Evolutionary conservation across 1,140 invertebrate species (phyloP), one percentile per base, ranked within the genome.

Genomic region (Calephelis nemesis): DNA sequence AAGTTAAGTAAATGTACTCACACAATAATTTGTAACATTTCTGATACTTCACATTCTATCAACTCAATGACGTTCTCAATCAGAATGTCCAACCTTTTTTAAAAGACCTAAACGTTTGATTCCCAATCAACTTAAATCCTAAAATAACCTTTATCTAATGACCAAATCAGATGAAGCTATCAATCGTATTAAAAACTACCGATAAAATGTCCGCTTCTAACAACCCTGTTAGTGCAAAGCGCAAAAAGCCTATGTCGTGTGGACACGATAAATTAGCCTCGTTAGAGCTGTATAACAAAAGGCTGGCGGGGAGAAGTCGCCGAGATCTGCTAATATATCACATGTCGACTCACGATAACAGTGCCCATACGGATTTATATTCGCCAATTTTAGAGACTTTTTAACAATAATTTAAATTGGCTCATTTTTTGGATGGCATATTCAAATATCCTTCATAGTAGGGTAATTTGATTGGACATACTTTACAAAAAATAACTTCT

Each of bases 281-380:
- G 83, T 86, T 86, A 88, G 79, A 73, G 76, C 77, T 75, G 78
- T 86, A 84, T 80, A 87, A 84, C 77, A 84, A 85, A 79, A 77
- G 69, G 67, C 63, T 68, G 74, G 54, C 30, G 67, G 72, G 65
- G 74, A 76, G 74, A 80, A 80, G 81, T 87, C 81, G 71, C 76
- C 74, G 65, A 67, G 69, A 81, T 76, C 78, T 81, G 79, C 83
- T 80, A 79, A 81, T 83, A 82, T 84, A 80, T 83, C 77, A 83
- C 73, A 70, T 48, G 48, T 69, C 67, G 60, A 63, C 62, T 50
- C 52, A 39, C 78, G 81, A 80, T 84, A 84, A 81, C 68, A 76
- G 68, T 74, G 69, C 73, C 76, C 71, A 69, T 47, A 47, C 19
- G 72, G 82, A 84, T 82, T 84, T 82, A 84, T 82, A 76, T 77